Evolutionary conservation across 2,113 vertebrate species (phyloP).

Genomic region (Mesembrinibis cayennensis): DNA sequence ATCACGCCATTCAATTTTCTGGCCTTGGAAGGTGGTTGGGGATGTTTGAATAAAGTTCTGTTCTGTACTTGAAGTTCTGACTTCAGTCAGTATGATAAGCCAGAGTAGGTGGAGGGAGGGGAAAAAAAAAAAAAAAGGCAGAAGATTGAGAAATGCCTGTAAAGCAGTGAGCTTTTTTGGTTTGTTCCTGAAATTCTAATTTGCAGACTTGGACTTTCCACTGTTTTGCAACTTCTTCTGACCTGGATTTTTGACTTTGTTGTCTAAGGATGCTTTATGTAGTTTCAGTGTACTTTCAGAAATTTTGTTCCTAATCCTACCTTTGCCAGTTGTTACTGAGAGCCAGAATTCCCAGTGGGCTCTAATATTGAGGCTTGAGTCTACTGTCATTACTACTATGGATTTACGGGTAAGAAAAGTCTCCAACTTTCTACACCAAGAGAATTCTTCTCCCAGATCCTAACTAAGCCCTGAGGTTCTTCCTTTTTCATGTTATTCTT

Average conservation of each 20-base stretch:
- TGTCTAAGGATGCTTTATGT: not conserved
- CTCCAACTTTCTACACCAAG: not conserved
- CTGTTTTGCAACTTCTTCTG: constrained; percentile 40
- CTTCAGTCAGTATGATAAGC: not conserved
- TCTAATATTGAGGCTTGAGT: not conserved
- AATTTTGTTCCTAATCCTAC: not conserved
- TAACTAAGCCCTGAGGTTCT: not conserved
- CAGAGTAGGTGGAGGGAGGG: not conserved
- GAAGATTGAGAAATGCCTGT: constrained; percentile 31
- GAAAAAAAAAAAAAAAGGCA: not conserved
- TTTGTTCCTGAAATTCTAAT: constrained; percentile 60
- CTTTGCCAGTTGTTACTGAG: not conserved
- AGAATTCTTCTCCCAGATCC: not conserved
- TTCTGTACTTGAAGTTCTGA: not conserved
- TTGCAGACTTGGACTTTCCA: constrained; percentile 46
- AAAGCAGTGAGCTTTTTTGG: constrained; percentile 31
- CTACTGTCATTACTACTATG: not conserved
- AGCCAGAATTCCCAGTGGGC: not conserved
- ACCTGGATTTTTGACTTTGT: constrained; percentile 15
- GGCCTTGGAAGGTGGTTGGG: not conserved
- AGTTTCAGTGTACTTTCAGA: not conserved
- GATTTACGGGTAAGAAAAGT: not conserved
- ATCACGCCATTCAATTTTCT: not conserved
- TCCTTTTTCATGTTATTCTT: not conserved
- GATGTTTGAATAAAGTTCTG: not conserved